Conservation (phyloP, 2,113 vertebrate genomes). For the Ochotona princeps region DNA sequence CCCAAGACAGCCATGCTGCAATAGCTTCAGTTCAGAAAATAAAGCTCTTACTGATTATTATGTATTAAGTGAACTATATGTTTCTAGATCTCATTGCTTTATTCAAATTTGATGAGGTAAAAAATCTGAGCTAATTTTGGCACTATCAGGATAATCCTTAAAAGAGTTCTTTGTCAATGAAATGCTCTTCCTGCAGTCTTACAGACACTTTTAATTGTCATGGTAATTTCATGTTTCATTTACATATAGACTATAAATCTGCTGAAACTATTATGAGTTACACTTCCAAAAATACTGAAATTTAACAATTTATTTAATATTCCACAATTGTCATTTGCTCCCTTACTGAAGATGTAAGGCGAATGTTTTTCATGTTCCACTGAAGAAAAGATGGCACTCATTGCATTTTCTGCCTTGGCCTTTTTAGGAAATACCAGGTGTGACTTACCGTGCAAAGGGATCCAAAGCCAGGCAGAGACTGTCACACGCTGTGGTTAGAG, state of each 20-base stretch:
- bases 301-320: neutral
- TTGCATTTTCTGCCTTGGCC: neutral
- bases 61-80: neutral
- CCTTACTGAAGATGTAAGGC: neutral
- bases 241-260: slow-evolving; percentile 49
- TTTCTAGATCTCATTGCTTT: neutral
- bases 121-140: neutral
- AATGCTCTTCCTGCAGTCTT: neutral
- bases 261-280: neutral
- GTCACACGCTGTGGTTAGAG: slow-evolving; percentile 66
- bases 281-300: neutral
- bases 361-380: neutral
- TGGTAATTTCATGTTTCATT: slow-evolving; percentile 25
- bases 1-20: neutral
- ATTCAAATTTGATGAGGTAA: neutral
- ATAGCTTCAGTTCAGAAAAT: neutral
- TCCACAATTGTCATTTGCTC: neutral
- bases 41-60: neutral
- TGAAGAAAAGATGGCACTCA: neutral
- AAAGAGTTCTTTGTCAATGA: neutral
- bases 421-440: slow-evolving; percentile 47
- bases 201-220: neutral
- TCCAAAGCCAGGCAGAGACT: slow-evolving; percentile 38
- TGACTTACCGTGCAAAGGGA: neutral
- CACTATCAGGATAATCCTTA: neutral